Conservation (phyloP, 2,888 invertebrate species). For the Leptogaster cylindrica region DNA sequence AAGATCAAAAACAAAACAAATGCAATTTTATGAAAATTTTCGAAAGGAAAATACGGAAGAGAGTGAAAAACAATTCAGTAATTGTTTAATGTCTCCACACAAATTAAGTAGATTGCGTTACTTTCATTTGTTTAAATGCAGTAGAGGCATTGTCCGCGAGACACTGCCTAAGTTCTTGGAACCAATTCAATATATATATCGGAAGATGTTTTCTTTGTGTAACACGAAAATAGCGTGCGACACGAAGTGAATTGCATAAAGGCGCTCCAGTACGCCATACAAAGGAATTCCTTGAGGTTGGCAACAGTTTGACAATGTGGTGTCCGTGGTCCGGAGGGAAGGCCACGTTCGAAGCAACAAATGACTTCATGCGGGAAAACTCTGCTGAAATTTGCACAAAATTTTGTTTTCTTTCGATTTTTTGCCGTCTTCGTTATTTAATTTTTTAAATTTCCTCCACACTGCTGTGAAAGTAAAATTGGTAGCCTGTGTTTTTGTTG, state of each 20-base stretch:
- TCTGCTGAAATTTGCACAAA: slow-evolving; percentile 33
- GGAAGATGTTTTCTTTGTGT: slow-evolving; percentile 9
- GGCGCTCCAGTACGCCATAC: not conserved
- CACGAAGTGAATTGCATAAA: slow-evolving; percentile 38
- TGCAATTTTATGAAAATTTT: slow-evolving; percentile 13
- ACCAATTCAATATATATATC: no score
- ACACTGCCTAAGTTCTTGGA: slow-evolving; percentile 11
- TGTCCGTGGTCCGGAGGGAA: slow-evolving; percentile 25
- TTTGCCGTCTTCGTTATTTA: not conserved
- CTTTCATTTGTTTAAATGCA: slow-evolving; percentile 17
- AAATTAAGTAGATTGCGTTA: slow-evolving; percentile 21
- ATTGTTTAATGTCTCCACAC: not conserved
- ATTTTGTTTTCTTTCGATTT: slow-evolving; percentile 29
- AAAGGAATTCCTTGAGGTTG: slow-evolving; percentile 32
- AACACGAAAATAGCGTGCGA: slow-evolving; percentile 25
- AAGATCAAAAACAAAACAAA: not conserved
- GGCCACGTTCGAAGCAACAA: slow-evolving; percentile 31
- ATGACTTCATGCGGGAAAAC: slow-evolving; percentile 16
- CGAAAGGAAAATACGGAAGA: slow-evolving; percentile 19
- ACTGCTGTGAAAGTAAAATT: slow-evolving; percentile 34
- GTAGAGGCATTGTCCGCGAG: slow-evolving; percentile 9
- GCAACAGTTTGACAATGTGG: not conserved
- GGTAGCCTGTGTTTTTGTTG: slow-evolving; percentile 9
- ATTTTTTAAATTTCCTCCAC: not conserved
- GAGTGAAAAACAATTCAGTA: slow-evolving; percentile 5